Percentiles rank a stretch among this genome's conserved stretches.
These are phyloP conservation scores for Thalassarche chlororhynchos DNA, from an alignment of 2,113 vertebrate species.

Conservation along the genomic window DNA sequence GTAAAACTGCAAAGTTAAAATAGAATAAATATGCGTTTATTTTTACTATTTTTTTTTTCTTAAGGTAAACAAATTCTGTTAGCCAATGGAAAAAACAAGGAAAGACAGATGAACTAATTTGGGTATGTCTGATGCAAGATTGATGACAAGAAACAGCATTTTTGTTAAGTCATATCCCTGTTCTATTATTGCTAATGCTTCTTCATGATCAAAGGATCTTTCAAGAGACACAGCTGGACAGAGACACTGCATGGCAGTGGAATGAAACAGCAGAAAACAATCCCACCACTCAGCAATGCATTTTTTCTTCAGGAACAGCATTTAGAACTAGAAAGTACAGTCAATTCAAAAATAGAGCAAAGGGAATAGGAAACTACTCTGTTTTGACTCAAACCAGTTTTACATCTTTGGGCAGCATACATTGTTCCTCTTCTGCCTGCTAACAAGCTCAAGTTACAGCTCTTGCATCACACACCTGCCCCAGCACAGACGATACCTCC, in stretches of 20 bases:
- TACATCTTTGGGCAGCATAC: background rate
- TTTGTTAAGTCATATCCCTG: background rate
- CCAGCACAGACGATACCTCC: background rate
- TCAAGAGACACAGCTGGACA: background rate
- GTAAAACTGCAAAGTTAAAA: background rate
- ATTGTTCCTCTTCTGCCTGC: background rate
- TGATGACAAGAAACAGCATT: background rate
- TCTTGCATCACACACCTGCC: background rate
- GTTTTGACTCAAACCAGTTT: background rate
- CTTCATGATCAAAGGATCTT: background rate
- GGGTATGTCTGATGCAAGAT: background rate
- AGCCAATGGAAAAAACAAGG: background rate
- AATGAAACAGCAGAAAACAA: background rate
- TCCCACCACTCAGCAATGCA: background rate
- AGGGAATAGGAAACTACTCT: background rate
- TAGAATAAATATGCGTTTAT: background rate
- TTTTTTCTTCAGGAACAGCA: background rate
- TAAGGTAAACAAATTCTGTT: slow-evolving; percentile 43
- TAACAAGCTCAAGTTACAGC: background rate
- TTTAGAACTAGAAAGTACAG: background rate
- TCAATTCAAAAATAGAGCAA: background rate
- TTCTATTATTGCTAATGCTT: background rate
- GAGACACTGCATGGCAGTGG: background rate
- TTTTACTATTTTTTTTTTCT: background rate
- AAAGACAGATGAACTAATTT: slow-evolving; percentile 21